Percentiles rank a stretch among this genome's conserved stretches.
These are phyloP conservation scores for Drosophila siamana DNA, from an alignment of 2,888 invertebrate genomes.

Conservation along the genomic window DNA sequence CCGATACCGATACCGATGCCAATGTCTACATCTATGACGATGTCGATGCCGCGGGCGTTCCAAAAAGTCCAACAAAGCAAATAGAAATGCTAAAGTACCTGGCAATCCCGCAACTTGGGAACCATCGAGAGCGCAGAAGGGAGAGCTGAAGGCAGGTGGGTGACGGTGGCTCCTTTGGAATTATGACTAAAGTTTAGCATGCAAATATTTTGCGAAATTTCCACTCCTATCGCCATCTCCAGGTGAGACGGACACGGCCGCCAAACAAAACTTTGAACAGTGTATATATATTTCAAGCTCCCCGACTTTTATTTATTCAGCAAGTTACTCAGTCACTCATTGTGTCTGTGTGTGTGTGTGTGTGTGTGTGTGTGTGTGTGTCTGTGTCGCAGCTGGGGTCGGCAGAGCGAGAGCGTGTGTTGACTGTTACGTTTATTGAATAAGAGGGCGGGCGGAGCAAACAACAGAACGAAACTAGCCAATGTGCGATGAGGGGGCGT, in stretches of 20 bases:
- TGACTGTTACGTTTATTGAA: conserved; percentile 64
- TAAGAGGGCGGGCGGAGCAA: conserved; percentile 4
- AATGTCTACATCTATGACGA: conserved; percentile 11
- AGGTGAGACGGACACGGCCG: conserved; percentile 63
- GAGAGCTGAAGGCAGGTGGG: background rate
- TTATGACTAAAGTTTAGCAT: conserved; percentile 76
- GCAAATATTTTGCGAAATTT: conserved; percentile 77
- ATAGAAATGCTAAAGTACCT: conserved; percentile 55
- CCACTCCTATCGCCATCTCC: conserved; percentile 52
- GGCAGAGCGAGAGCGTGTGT: conserved; percentile 35
- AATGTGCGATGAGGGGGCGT: conserved; percentile 33
- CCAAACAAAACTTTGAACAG: conserved; percentile 64
- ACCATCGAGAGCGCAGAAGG: background rate
- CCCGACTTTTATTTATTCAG: conserved; percentile 68
- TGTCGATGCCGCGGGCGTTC: conserved; percentile 23
- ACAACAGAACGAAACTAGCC: conserved; percentile 28
- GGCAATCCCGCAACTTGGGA: conserved; percentile 30
- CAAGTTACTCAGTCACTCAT: conserved; percentile 52
- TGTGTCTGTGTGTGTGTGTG: conserved; percentile 9
- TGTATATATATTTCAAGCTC: conserved; percentile 62
- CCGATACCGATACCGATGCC: background rate
- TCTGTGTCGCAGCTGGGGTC: conserved; percentile 65
- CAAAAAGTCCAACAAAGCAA: conserved; percentile 33
- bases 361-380: conserved; percentile 30
- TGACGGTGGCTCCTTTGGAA: conserved; percentile 38